Evolutionary conservation across 2,113 vertebrate genomes (phyloP), one percentile per base, ranked within the genome.

Genomic region (Pedetes capensis): DNA sequence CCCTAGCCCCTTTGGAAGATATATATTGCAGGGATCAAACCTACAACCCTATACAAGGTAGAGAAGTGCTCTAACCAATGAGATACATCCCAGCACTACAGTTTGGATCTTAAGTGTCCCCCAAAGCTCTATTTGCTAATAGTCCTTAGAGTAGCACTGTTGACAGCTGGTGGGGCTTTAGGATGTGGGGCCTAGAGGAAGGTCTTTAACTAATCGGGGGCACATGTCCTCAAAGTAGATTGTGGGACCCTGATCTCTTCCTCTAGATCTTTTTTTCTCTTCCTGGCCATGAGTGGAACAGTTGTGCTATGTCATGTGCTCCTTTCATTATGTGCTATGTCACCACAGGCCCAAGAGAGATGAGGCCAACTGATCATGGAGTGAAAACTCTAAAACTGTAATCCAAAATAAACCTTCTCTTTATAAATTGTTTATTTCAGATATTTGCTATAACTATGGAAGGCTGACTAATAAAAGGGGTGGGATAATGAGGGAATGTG

Each of bases 121-220:
- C 16, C 14, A 42, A 23, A 37, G 8, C 5, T 11, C 47, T 7
- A 22, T 14, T 47, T 37, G 23, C 12, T 66, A 13, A 66, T 29
- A 37, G 20, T 18, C 13, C 13, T 7, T 6, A 42, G 20, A 39
- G 42, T 29, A 27, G 37, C 12, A 51, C 27, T 25, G 17, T 8
- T 29, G 32, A 10, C 6, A 8, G 32, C 17, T 63, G 39, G 13
- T 59, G 9, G 37, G 16, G 7, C 39, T 34, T 76, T 13, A n/a
- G 20, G 7, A 34, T 1, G 13, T 5, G 23, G 10, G 8, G 2
- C 0, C 25, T 25, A 39, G 10, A 16, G 10, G 4, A 37, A 92
- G 22, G 9, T 22, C 12, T 29, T 22, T 23, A 29, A 10, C 27
- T 44, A 18, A 39, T 3, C 37, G 6, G 23, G 5, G 10, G n/a